Base-by-base conservation (phyloP, 1,140 invertebrate genomes). In the Micrasema longulum region DNA sequence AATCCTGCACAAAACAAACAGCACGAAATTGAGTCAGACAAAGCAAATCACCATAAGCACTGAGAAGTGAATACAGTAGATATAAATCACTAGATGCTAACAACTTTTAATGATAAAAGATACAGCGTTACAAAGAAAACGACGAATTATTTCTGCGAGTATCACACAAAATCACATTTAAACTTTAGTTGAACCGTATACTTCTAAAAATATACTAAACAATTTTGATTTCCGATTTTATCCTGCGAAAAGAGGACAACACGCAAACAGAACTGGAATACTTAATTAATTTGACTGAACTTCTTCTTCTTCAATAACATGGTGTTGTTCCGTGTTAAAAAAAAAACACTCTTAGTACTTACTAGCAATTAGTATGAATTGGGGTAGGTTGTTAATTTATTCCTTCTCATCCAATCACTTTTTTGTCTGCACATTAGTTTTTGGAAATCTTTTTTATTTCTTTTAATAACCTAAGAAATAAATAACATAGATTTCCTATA, bases 271-370 rank as follows among this genome's bases (percentile, higher is more conserved):
- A 57, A 31, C 22, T 31, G 36, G 53, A n/a, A n/a, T n/a, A n/a
- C n/a, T n/a, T n/a, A n/a, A n/a, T n/a, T n/a, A 57, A 57, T 31
- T 35, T 6, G 79, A 82, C 80, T 78, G 80, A 82, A 82, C 53
- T 1, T 83, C 45, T 66, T 66, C 45, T 35, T 66, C 45, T 35
- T 50, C 63, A 4, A 22, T 64, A 23, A 18, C 2, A 10, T n/a
- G 11, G 20, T 22, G 43, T 47, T 10, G 60, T 22, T n/a, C n/a
- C n/a, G n/a, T n/a, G n/a, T n/a, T n/a, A n/a, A n/a, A n/a, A n/a
- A n/a, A 16, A 16, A 14, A 16, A 1, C 43, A 12, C 12, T 38
- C 5, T 7, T 12, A 12, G 5, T 38, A 12, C 5, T 7, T 5
- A 38, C 36, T 38, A 38, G 36, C 5, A 12, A 38, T 12, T 5